These are phyloP conservation scores for Nephrotoma appendiculata DNA, from an alignment of 2,888 invertebrate species.

Conservation along the genomic window DNA sequence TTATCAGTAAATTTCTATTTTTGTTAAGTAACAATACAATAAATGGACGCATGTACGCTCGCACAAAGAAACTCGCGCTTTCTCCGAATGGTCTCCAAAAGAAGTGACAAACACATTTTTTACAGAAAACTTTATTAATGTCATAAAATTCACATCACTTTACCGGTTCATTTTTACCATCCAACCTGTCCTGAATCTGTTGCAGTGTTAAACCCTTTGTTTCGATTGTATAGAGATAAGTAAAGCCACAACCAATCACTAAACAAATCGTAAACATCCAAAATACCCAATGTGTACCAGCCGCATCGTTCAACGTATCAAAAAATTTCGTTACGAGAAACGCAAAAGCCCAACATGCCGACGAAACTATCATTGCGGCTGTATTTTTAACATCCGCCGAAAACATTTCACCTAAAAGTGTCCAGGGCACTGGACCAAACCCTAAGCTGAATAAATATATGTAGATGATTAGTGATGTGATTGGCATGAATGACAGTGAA, in stretches of 20 bases:
- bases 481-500: neutral
- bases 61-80: too few relatives aligned
- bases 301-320: neutral
- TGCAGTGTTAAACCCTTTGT: neutral
- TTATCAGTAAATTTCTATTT: too few relatives aligned
- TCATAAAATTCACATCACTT: too few relatives aligned
- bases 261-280: neutral
- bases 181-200: neutral
- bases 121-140: too few relatives aligned
- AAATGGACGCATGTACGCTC: too few relatives aligned
- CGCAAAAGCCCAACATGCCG: neutral
- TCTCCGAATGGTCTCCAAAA: too few relatives aligned
- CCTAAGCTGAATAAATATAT: neutral
- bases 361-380: neutral
- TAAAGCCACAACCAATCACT: neutral
- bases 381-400: neutral
- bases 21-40: too few relatives aligned
- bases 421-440: neutral
- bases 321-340: neutral
- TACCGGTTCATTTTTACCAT: neutral
- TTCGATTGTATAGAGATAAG: neutral
- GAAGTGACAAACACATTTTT: too few relatives aligned
- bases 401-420: neutral
- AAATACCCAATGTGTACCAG: neutral
- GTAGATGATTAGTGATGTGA: neutral